Percentiles rank a stretch among this genome's conserved stretches.
phyloP scores from a whole-genome alignment of 2,888 invertebrate genomes.

The Ditylenchus weischeri region DNA sequence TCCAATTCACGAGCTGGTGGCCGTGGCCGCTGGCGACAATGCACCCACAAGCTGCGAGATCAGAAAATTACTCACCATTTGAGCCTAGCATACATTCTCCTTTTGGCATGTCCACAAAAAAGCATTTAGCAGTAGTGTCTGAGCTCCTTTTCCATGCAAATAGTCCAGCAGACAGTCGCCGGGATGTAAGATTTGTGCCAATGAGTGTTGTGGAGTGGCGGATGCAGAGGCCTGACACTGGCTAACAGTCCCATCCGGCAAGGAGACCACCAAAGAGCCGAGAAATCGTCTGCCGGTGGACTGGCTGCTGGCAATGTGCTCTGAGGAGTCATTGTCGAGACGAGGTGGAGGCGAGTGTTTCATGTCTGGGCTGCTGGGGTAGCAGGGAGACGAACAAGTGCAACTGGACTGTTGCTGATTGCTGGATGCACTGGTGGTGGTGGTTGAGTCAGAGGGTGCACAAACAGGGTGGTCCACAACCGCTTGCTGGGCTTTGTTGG shows the following conservation, averaged over 20 bases:
- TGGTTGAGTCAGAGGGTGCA: too few relatives aligned
- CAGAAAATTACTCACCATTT: conserved; percentile 31
- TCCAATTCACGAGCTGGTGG: too few relatives aligned
- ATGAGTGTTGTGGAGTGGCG: conserved; percentile 2
- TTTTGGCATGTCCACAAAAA: conserved; percentile 38
- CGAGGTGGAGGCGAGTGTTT: not conserved
- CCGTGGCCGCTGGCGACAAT: too few relatives aligned
- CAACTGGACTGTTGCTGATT: not conserved
- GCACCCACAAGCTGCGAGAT: too few relatives aligned
- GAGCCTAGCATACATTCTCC: conserved; percentile 43
- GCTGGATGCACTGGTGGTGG: too few relatives aligned
- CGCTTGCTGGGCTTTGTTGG: too few relatives aligned
- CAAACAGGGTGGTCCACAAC: too few relatives aligned
- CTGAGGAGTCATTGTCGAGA: not conserved
- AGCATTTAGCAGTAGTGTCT: conserved; percentile 38
- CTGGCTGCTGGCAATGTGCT: too few relatives aligned
- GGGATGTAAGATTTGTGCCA: conserved; percentile 8
- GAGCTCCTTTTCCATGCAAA: conserved; percentile 41
- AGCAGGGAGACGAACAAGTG: conserved; percentile 3
- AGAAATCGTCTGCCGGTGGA: conserved; percentile 17
- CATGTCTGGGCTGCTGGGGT: not conserved
- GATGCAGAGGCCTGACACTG: conserved; percentile 11
- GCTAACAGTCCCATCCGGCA: conserved; percentile 31
- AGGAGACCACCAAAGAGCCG: conserved; percentile 24
- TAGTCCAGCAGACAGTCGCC: conserved; percentile 25